These are phyloP conservation scores for Fissipunctia ypsillon DNA, from an alignment of 2,888 invertebrate species.

Conservation along the genomic window DNA sequence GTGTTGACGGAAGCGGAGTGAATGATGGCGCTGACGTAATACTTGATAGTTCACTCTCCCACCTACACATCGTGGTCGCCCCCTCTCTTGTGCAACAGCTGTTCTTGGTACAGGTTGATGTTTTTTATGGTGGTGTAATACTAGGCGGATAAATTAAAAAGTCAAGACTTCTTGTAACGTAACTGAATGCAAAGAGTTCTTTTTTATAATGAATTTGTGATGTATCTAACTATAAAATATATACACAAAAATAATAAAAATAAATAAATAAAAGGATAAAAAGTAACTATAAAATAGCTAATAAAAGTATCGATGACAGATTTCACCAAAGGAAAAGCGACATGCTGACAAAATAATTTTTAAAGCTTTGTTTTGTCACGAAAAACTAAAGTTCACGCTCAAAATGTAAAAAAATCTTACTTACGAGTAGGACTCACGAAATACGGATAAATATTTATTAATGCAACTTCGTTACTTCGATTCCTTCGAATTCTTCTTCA, in stretches of 20 bases:
- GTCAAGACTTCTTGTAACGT: constrained; percentile 23
- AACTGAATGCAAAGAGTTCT: not conserved
- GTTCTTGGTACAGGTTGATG: constrained; percentile 77
- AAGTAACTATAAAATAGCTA: not conserved
- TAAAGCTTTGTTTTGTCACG: not conserved
- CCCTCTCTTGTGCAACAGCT: constrained; percentile 48
- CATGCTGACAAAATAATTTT: not conserved
- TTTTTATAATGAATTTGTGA: not conserved
- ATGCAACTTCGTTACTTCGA: too few relatives aligned
- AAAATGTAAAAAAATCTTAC: not conserved
- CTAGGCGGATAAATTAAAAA: constrained; percentile 72
- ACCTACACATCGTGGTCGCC: constrained; percentile 12
- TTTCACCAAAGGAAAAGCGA: not conserved
- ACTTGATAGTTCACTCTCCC: constrained; percentile 60
- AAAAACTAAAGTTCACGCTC: not conserved
- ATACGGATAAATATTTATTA: not conserved
- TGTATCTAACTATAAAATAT: too few relatives aligned
- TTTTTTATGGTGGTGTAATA: constrained; percentile 55
- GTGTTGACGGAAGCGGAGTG: constrained; percentile 75
- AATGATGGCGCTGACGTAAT: constrained; percentile 72
- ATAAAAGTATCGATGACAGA: not conserved
- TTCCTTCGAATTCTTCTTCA: too few relatives aligned
- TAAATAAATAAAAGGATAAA: too few relatives aligned
- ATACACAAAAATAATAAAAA: too few relatives aligned
- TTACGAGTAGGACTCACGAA: not conserved